Conservation (phyloP, 2,888 invertebrate species). For the Mythimna impura region DNA sequence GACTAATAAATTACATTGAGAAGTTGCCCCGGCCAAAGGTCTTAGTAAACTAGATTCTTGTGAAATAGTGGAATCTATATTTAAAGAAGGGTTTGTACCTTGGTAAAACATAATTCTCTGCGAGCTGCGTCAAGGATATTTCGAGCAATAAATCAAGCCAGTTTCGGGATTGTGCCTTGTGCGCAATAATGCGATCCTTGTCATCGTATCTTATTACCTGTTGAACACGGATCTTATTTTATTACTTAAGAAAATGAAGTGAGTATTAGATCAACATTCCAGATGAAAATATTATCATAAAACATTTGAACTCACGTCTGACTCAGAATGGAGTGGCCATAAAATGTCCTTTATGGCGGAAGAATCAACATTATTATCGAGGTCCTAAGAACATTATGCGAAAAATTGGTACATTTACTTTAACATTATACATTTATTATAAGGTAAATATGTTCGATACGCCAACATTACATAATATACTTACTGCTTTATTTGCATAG, state of each 20-base stretch:
- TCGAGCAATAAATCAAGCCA: slow-evolving; percentile 80
- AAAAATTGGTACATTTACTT: slow-evolving; percentile 36
- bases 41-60: slow-evolving; percentile 44
- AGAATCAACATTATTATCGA: slow-evolving; percentile 37
- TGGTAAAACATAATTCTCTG: slow-evolving; percentile 73
- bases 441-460: slow-evolving; percentile 33
- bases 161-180: slow-evolving; percentile 78
- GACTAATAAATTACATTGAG: slow-evolving; percentile 49
- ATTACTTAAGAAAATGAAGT: slow-evolving; percentile 70
- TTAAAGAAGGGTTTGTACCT: slow-evolving; percentile 57
- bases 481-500: not conserved
- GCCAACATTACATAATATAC: slow-evolving; percentile 18
- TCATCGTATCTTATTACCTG: slow-evolving; percentile 84
- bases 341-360: slow-evolving; percentile 30
- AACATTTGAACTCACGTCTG: slow-evolving; percentile 26
- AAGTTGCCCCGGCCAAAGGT: slow-evolving; percentile 34
- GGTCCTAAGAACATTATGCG: slow-evolving; percentile 35
- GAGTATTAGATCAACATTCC: slow-evolving; percentile 45
- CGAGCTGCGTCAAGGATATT: slow-evolving; percentile 77
- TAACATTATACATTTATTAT: slow-evolving; percentile 1
- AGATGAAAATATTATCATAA: slow-evolving; percentile 44
- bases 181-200: slow-evolving; percentile 81
- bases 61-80: slow-evolving; percentile 42
- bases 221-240: slow-evolving; percentile 78
- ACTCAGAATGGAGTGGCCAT: slow-evolving; percentile 33